A percentile compares a stretch with the other conserved stretches of the same genome.
Evolutionary conservation across 2,888 invertebrate species (phyloP).

Genomic region (Unio pictorum): DNA sequence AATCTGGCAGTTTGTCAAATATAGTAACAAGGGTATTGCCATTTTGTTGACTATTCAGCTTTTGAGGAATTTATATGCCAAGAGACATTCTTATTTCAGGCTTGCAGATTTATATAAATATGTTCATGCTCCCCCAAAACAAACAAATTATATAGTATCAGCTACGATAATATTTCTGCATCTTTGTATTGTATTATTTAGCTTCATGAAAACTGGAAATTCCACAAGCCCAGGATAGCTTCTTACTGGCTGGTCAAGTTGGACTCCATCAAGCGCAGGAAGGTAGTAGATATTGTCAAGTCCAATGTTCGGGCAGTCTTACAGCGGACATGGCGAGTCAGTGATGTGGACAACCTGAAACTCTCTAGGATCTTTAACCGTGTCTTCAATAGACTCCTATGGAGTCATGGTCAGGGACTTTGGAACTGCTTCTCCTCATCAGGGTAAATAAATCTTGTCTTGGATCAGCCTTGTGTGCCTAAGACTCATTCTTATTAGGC

Average conservation of each 20-base stretch:
- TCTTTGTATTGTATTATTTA: conserved; percentile 27
- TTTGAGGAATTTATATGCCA: too few species aligned
- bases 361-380: conserved; percentile 66
- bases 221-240: conserved; percentile 70
- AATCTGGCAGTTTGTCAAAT: too few species aligned
- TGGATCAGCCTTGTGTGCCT: background rate
- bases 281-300: conserved; percentile 70
- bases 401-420: conserved; percentile 71
- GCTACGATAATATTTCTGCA: background rate
- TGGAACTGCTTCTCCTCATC: conserved; percentile 68
- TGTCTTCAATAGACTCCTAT: conserved; percentile 69
- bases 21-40: too few species aligned
- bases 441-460: conserved; percentile 39
- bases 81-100: too few species aligned
- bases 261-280: conserved; percentile 69
- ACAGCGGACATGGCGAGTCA: conserved; percentile 62
- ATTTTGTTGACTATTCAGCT: too few species aligned
- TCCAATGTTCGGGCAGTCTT: conserved; percentile 68
- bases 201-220: conserved; percentile 70
- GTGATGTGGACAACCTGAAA: conserved; percentile 64
- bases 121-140: too few species aligned
- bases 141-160: background rate
- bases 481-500: background rate
- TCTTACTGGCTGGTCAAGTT: conserved; percentile 71
- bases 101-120: too few species aligned